Base-by-base conservation (phyloP, 2,113 vertebrate species). In the Esox niger region DNA sequence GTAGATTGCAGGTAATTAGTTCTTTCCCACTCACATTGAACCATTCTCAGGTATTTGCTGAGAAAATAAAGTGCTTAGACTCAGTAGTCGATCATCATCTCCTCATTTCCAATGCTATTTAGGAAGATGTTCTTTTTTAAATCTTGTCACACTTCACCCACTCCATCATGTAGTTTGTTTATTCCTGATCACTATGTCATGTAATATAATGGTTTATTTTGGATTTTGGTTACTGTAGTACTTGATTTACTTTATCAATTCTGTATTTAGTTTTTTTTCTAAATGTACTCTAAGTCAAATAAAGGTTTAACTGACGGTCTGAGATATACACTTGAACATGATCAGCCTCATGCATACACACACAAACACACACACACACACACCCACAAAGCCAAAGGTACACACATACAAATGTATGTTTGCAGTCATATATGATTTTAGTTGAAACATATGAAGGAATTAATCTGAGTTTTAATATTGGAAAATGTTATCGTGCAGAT, bases 231-330 rank as follows among this genome's bases (percentile, higher is more conserved):
- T 90, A 91, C 88, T 89, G 90, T 91, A 90, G 90, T 91, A 90
- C 87, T 84, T 88, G 87, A 85, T 82, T 88, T 86, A 74, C 89
- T 91, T 90, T 92, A 91, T 92, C 91, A 91, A 91, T 90, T 91
- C 84, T 87, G 80, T 84, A 84, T 82, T 88, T 82, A 81, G 86
- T 91, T 88, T 90, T 91, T 92, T 92, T 91, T 91, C 84, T 82
- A 91, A 85, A 91, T 91, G 89, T 90, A 86, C 89, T 88, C 79
- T 79, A 88, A 86, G 83, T 89, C 85, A 89, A 91, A 92, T 89
- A 90, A 90, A 86, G 89, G 84, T 89, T 89, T 89, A 88, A 90
- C 87, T 86, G 87, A 91, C 88, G 90, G 86, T 88, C 86, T 88
- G 81, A 70, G 65, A 65, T 75, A 70, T 70, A 74, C 69, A 66